Conservation (phyloP, 2,888 invertebrate species). For the Acrobasis suavella region DNA sequence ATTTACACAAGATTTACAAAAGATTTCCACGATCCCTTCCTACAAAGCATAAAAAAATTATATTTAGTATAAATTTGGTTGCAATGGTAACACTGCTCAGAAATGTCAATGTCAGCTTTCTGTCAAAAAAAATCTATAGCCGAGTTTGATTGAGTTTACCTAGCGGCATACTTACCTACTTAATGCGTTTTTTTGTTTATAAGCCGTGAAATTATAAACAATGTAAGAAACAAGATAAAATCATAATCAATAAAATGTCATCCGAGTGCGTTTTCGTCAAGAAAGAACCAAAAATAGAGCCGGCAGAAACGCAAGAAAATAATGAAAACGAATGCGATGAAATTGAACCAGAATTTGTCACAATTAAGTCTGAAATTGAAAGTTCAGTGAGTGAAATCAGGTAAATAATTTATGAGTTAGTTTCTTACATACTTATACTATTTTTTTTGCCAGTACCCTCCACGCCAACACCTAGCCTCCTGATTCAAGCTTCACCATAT, state of each 20-base stretch:
- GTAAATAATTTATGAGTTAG: not conserved
- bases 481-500: no score
- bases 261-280: conserved; percentile 6
- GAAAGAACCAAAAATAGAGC: not conserved
- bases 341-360: conserved; percentile 1
- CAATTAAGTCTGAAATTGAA: conserved; percentile 8
- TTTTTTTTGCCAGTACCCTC: not conserved
- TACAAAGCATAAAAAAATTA: no score
- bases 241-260: conserved; percentile 7
- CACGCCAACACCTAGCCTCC: no score
- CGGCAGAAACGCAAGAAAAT: not conserved
- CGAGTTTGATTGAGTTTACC: no score
- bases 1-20: no score
- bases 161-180: not conserved
- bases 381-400: not conserved
- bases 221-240: not conserved
- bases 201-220: not conserved
- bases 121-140: not conserved
- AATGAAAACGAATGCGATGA: not conserved
- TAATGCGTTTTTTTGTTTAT: not conserved
- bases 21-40: no score
- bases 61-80: no score
- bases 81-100: no score
- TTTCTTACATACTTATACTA: not conserved
- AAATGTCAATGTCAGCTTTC: not conserved